Evolutionary conservation across 2,797 vertebrate species (phyloP).

Genomic region (Micromesistius poutassou): DNA sequence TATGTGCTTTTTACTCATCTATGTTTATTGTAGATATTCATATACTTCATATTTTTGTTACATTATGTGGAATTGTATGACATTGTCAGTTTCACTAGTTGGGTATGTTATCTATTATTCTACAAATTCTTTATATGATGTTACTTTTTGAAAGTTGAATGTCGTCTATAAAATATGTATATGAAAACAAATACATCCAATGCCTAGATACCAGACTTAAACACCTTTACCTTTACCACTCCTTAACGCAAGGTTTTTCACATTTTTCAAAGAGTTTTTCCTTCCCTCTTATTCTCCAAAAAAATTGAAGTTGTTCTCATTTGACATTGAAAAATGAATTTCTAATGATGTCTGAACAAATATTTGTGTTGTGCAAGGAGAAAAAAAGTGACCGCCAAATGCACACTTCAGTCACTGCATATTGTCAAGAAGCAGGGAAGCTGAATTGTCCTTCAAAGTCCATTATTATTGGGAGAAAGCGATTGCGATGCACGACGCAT

Average conservation of each 20-base stretch:
- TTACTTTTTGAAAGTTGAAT: not conserved
- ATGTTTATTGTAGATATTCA: not conserved
- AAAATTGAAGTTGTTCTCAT: slow-evolving; percentile 17
- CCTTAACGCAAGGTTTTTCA: not conserved
- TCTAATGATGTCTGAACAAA: slow-evolving; percentile 33
- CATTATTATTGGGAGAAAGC: slow-evolving; percentile 65
- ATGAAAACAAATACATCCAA: not conserved
- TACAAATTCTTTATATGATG: not conserved
- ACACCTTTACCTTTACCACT: not conserved
- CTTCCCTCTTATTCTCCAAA: slow-evolving; percentile 37
- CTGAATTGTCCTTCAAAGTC: slow-evolving; percentile 65
- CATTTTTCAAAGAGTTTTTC: slow-evolving; percentile 17
- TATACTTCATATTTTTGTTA: not conserved
- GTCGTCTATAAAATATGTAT: not conserved
- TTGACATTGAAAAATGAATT: slow-evolving; percentile 37
- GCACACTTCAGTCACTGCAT: slow-evolving; percentile 55
- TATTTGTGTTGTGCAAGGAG: slow-evolving; percentile 35
- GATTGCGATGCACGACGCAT: slow-evolving; percentile 69
- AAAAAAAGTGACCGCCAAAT: slow-evolving; percentile 54
- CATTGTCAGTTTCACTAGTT: not conserved
- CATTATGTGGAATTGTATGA: not conserved
- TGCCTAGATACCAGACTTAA: not conserved
- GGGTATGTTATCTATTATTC: not conserved
- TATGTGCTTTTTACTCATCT: not conserved
- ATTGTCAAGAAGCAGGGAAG: slow-evolving; percentile 51